These are phyloP conservation scores for Passer montanus DNA, from an alignment of 2,113 vertebrate species.

Conservation along the genomic window DNA sequence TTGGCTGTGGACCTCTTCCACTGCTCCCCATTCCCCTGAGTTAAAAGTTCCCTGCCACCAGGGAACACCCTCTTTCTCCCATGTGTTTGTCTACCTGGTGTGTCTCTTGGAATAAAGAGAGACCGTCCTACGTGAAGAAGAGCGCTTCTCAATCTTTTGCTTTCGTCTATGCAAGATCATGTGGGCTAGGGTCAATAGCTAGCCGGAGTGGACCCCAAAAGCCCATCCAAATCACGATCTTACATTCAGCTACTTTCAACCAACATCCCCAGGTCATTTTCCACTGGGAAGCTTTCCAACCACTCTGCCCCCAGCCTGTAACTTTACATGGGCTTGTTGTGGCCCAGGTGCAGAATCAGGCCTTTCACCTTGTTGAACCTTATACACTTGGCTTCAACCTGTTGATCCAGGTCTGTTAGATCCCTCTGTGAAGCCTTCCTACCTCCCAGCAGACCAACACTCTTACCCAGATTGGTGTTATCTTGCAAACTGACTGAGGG, in stretches of 20 bases:
- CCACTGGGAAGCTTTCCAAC: background rate
- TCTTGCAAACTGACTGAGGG: background rate
- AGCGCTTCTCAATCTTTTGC: no score
- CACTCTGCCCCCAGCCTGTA: background rate
- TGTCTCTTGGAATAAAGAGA: no score
- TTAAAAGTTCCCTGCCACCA: no score
- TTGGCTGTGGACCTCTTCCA: no score
- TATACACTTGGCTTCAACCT: background rate
- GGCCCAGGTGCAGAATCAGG: fast-evolving
- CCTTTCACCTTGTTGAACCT: background rate
- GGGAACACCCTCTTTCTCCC: no score
- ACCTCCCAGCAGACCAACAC: background rate
- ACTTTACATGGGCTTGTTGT: background rate
- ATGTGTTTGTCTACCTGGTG: no score
- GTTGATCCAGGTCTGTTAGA: background rate
- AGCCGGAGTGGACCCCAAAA: no score
- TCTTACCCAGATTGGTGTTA: background rate
- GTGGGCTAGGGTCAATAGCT: no score
- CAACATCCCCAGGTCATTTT: background rate
- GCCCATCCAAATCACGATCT: no score
- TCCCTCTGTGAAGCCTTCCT: background rate
- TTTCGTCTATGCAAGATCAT: no score
- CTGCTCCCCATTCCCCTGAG: no score
- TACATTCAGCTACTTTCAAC: background rate
- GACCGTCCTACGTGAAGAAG: no score